A percentile compares a stretch with the other conserved stretches of the same genome.
These are phyloP conservation scores for Tupaia chinensis DNA, from an alignment of 2,113 vertebrate species.

Conservation along the genomic window DNA sequence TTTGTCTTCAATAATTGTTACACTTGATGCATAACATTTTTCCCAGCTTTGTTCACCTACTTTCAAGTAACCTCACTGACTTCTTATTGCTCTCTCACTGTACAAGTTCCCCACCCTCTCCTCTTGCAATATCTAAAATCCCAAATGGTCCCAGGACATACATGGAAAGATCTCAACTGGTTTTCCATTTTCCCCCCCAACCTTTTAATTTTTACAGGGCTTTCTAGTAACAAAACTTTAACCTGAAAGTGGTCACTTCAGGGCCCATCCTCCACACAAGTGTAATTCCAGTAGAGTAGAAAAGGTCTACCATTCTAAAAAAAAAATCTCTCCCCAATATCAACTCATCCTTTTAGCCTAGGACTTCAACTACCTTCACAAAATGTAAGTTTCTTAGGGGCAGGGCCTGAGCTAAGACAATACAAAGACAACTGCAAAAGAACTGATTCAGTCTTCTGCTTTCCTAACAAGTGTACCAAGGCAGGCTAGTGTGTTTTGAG, in stretches of 20 bases:
- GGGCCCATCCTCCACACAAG: background rate
- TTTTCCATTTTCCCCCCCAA: background rate
- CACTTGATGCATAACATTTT: background rate
- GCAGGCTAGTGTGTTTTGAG: background rate
- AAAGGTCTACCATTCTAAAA: background rate
- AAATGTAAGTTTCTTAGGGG: conserved; percentile 13
- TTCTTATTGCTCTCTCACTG: background rate
- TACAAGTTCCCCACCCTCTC: background rate
- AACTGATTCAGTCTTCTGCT: background rate
- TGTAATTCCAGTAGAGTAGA: background rate
- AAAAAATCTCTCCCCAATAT: background rate
- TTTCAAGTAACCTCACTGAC: background rate
- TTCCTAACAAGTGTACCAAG: background rate
- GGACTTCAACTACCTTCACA: background rate
- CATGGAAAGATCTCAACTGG: background rate
- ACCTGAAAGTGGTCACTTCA: background rate
- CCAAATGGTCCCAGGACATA: background rate
- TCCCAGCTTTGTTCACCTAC: background rate
- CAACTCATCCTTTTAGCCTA: background rate
- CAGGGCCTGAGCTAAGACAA: background rate
- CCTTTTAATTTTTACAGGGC: background rate
- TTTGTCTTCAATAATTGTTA: background rate
- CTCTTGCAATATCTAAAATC: background rate
- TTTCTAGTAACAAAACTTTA: conserved; percentile 17
- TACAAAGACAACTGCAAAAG: background rate